Conservation (phyloP, 2,888 invertebrate species). For the Idaea biselata region DNA sequence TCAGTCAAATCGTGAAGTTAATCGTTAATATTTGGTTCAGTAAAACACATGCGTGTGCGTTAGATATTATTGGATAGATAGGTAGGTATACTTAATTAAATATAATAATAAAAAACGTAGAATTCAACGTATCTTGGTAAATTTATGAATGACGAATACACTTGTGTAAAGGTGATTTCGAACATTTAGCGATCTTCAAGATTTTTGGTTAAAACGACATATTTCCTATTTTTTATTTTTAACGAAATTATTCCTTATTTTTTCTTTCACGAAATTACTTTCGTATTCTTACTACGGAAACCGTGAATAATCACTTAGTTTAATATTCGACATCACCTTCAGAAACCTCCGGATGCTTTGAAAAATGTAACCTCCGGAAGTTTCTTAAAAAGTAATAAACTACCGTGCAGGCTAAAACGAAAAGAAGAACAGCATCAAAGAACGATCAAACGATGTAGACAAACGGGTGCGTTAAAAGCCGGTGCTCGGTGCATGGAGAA, state of each 20-base stretch:
- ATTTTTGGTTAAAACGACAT: too few species aligned
- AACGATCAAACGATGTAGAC: slow-evolving; percentile 39
- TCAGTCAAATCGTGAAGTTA: background rate
- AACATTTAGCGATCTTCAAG: too few species aligned
- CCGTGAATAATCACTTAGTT: too few species aligned
- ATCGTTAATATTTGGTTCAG: background rate
- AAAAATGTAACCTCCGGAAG: too few species aligned
- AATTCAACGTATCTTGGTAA: background rate
- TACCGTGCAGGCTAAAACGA: slow-evolving; percentile 57
- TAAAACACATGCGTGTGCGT: slow-evolving; percentile 27
- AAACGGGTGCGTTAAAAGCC: slow-evolving; percentile 69
- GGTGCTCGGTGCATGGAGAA: slow-evolving; percentile 68
- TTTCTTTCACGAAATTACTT: too few species aligned
- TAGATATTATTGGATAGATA: slow-evolving; percentile 10
- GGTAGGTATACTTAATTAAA: slow-evolving; percentile 10
- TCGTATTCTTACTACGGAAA: too few species aligned
- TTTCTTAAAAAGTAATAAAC: slow-evolving; percentile 24
- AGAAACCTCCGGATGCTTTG: too few species aligned
- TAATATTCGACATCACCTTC: too few species aligned
- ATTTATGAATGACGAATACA: background rate
- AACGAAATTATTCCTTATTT: too few species aligned
- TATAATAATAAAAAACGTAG: slow-evolving; percentile 7
- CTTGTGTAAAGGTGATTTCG: too few species aligned
- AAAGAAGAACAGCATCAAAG: slow-evolving; percentile 50
- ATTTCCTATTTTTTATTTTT: too few species aligned